Conservation (phyloP, 2,888 invertebrate species). For the Nomada ferruginata region DNA sequence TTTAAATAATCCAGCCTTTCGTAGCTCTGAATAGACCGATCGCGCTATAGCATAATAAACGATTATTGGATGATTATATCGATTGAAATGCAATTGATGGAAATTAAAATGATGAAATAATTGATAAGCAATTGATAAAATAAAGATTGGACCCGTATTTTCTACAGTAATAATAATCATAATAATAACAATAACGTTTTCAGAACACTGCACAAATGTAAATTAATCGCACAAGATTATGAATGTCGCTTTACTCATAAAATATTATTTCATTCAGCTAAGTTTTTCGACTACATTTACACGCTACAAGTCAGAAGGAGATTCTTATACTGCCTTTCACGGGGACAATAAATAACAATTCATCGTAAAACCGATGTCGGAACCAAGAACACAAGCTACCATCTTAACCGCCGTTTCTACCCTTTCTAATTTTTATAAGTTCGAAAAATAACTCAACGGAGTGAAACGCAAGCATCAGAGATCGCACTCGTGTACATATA, state of each 20-base stretch:
- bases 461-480: conserved; percentile 60
- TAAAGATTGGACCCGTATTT: conserved; percentile 20
- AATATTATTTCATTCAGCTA: not conserved
- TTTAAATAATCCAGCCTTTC: not conserved
- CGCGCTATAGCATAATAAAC: not conserved
- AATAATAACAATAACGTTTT: not conserved
- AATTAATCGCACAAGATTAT: conserved; percentile 53
- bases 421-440: not conserved
- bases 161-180: not conserved
- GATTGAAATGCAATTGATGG: not conserved
- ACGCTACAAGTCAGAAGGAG: conserved; percentile 4
- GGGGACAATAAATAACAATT: conserved; percentile 64
- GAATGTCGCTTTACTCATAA: not conserved
- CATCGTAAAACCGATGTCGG: conserved; percentile 19
- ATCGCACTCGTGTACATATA: conserved; percentile 78
- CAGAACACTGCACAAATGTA: conserved; percentile 46
- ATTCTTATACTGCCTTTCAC: conserved; percentile 55
- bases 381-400: conserved; percentile 12
- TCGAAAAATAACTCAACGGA: conserved; percentile 14
- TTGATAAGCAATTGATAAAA: not conserved
- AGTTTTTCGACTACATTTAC: conserved; percentile 35
- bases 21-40: not conserved
- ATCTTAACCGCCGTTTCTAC: not conserved
- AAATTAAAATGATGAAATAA: not conserved
- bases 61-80: not conserved